phyloP scores from a whole-genome alignment of 2,888 invertebrate species.

The Dendrolimus pini region DNA sequence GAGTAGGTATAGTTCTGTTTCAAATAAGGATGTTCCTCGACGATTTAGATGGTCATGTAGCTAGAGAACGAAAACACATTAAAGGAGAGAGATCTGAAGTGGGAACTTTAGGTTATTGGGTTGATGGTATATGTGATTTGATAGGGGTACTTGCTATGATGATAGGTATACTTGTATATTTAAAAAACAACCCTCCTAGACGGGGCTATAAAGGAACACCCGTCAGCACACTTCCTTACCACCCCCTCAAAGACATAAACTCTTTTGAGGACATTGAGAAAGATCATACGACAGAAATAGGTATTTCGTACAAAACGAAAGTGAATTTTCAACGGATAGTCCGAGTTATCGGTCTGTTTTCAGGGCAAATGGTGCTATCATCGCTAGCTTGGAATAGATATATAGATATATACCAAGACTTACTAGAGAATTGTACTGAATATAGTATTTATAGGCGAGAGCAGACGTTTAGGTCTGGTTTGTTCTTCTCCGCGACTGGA shows the following conservation, averaged over 20 bases:
- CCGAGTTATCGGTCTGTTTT: slow-evolving; percentile 79
- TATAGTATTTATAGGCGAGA: slow-evolving; percentile 70
- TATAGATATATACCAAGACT: slow-evolving; percentile 86
- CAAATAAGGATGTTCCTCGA: slow-evolving; percentile 90
- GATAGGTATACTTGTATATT: slow-evolving; percentile 80
- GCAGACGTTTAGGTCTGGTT: slow-evolving; percentile 80
- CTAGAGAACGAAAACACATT: slow-evolving; percentile 84
- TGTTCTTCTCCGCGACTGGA: slow-evolving; percentile 84
- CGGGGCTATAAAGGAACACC: slow-evolving; percentile 81
- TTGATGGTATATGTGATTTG: slow-evolving; percentile 89
- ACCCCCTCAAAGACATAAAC: slow-evolving; percentile 61
- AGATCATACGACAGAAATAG: slow-evolving; percentile 58
- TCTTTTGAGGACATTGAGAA: slow-evolving; percentile 64
- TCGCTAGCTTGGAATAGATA: slow-evolving; percentile 91
- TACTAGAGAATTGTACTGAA: slow-evolving; percentile 80
- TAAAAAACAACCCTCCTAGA: slow-evolving; percentile 84
- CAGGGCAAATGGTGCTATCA: slow-evolving; percentile 83
- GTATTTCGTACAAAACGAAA: slow-evolving; percentile 81
- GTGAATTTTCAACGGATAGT: slow-evolving; percentile 80
- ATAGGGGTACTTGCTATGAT: slow-evolving; percentile 85
- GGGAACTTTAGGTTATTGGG: slow-evolving; percentile 87
- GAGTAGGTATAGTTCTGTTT: slow-evolving; percentile 86
- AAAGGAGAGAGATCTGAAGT: slow-evolving; percentile 87
- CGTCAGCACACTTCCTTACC: slow-evolving; percentile 74
- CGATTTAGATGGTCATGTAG: slow-evolving; percentile 91